These are phyloP conservation scores for Catostomus latipinnis DNA, from an alignment of 2,797 vertebrate genomes.

Conservation along the genomic window DNA sequence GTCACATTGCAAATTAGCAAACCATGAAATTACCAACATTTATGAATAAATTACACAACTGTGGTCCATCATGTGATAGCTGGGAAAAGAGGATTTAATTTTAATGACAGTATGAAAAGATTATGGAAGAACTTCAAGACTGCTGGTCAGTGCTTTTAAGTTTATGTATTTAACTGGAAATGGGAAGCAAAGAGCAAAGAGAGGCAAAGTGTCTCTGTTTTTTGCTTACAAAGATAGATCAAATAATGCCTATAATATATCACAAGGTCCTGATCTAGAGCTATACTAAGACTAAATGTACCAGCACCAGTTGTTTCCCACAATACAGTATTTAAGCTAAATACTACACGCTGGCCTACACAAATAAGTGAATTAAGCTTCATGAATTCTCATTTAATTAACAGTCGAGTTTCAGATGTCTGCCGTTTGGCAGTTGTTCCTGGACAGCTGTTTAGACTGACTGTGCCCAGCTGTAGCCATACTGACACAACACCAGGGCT, in stretches of 20 bases:
- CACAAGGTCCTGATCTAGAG: too few relatives aligned
- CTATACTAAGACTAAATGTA: background rate
- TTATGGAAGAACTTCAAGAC: too few relatives aligned
- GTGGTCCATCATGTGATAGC: too few relatives aligned
- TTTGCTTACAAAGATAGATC: background rate
- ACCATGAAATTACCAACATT: too few relatives aligned
- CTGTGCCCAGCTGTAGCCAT: slow-evolving; percentile 46
- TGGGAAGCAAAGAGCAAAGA: too few relatives aligned
- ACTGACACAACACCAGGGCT: slow-evolving; percentile 61
- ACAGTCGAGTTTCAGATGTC: slow-evolving; percentile 18
- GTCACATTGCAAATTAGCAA: too few relatives aligned
- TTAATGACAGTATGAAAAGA: background rate
- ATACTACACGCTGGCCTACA: slow-evolving; percentile 27
- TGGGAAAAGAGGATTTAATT: background rate
- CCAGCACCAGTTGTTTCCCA: background rate
- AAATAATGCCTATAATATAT: background rate
- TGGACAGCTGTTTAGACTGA: slow-evolving; percentile 64
- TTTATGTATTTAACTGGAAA: background rate
- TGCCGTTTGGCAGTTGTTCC: slow-evolving; percentile 40
- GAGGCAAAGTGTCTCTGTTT: background rate
- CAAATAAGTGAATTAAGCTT: slow-evolving; percentile 51
- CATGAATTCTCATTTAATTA: slow-evolving; percentile 20
- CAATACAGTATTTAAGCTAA: slow-evolving; percentile 45
- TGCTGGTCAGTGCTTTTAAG: too few relatives aligned
- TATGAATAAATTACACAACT: too few relatives aligned